These are phyloP conservation scores for Lepidurus apus DNA, from an alignment of 1,140 invertebrate species.

Conservation along the genomic window DNA sequence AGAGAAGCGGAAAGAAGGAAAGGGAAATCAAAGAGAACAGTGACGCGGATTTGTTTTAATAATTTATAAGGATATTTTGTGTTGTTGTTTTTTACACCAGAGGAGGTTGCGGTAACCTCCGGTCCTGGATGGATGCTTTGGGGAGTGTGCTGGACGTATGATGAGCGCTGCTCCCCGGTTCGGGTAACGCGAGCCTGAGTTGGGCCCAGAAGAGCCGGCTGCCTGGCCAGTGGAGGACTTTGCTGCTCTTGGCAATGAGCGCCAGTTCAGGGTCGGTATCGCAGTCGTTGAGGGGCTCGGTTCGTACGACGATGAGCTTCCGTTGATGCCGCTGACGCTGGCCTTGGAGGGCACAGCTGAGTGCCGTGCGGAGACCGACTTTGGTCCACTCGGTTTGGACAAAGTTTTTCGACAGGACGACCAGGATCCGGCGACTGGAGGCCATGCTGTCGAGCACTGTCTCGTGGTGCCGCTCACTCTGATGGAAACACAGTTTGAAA, in stretches of 20 bases:
- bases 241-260: slow-evolving; percentile 81
- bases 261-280: slow-evolving; percentile 84
- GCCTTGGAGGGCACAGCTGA: slow-evolving; percentile 83
- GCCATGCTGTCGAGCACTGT: slow-evolving; percentile 78
- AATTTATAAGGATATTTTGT: no score
- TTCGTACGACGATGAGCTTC: slow-evolving; percentile 70
- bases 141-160: background rate
- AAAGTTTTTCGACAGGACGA: slow-evolving; percentile 87
- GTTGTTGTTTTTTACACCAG: background rate
- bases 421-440: slow-evolving; percentile 78
- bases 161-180: slow-evolving; percentile 40
- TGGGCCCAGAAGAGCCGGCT: slow-evolving; percentile 93
- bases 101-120: slow-evolving; percentile 9
- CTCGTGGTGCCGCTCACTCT: slow-evolving; percentile 59
- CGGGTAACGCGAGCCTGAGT: slow-evolving; percentile 81
- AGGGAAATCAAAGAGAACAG: background rate
- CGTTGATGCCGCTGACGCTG: slow-evolving; percentile 54
- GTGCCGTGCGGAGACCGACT: slow-evolving; percentile 85
- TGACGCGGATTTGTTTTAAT: no score
- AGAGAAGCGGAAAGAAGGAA: background rate
- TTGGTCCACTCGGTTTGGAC: slow-evolving; percentile 89
- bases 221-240: slow-evolving; percentile 72
- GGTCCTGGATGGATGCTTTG: background rate
- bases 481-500: slow-evolving; percentile 66
- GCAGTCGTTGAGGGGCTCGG: slow-evolving; percentile 72